phyloP scores from a whole-genome alignment of 2,113 vertebrate genomes.

The Illadopsis cleaveri region DNA sequence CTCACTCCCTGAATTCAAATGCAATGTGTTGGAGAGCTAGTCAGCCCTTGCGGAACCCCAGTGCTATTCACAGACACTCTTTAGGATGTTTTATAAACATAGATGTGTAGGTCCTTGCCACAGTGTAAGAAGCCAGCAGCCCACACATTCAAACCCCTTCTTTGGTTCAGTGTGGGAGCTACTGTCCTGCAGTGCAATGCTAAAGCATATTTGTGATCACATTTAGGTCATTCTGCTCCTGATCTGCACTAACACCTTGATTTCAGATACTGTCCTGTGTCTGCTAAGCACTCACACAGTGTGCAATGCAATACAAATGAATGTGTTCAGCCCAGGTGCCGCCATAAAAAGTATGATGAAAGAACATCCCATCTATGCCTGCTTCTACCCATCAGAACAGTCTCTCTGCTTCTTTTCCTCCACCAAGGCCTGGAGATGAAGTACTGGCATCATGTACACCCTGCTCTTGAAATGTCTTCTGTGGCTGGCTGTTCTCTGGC shows the following conservation, averaged over 20 bases:
- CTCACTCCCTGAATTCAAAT: neutral
- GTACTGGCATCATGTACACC: neutral
- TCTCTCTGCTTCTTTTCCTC: neutral
- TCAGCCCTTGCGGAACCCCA: neutral
- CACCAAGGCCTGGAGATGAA: neutral
- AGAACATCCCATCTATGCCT: neutral
- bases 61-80: neutral
- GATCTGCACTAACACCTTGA: neutral
- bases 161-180: neutral
- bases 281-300: neutral
- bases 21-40: neutral
- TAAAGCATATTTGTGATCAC: neutral
- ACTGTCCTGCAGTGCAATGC: neutral
- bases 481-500: neutral
- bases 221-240: neutral
- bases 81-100: neutral
- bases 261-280: neutral
- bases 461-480: neutral
- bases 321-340: neutral
- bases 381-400: neutral
- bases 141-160: fast-evolving
- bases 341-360: neutral
- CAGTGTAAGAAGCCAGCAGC: neutral
- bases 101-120: neutral
- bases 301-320: neutral